Base-by-base conservation (phyloP, 2,888 invertebrate species). In the Xanthia icteritia region DNA sequence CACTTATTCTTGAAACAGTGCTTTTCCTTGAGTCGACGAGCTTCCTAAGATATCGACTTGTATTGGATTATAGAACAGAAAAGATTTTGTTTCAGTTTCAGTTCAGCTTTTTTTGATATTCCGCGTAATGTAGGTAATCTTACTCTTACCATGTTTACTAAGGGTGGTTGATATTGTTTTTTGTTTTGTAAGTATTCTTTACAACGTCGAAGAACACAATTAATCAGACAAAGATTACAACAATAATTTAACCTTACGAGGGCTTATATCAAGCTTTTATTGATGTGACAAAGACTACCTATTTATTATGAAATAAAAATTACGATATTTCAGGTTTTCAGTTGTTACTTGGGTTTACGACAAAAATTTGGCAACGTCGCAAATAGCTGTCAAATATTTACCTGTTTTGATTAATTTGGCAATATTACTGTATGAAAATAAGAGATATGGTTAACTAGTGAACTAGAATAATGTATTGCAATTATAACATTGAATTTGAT, bases 231-330 rank as follows among this genome's bases (percentile, higher is more conserved):
- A 36, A 15, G 8, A 67, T 0, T 51, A 31, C 11, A n/a, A 9
- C 48, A 31, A 48, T 48, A 27, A 20, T 20, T 15, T 39, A 20
- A 6, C 20, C 6, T 68, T 27, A 20, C 27, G 8, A 42, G 20
- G 63, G 48, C 27, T 76, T 51, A 27, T 36, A 54, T 36, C n/a
- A 27, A 77, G 23, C 27, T 56, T 65, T 45, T 13, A 31, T 61
- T 23, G 20, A 60, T 6, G 5, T 36, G 23, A 27, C 17, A 36
- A 77, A 60, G 5, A 5, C 2, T 23, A 58, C 6, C 3, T 74
- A 20, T 51, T 23, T 11, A n/a, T 31, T 51, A 9, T 9, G 39
- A n/a, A 23, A 5, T 56, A 1, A 27, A 27, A 54, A 36, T 4
- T 13, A 39, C 17, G 1, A 45, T 45, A 42, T 63, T 56, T 77